Base-by-base conservation (phyloP, 2,888 invertebrate species). In the Subacronicta megacephala region DNA sequence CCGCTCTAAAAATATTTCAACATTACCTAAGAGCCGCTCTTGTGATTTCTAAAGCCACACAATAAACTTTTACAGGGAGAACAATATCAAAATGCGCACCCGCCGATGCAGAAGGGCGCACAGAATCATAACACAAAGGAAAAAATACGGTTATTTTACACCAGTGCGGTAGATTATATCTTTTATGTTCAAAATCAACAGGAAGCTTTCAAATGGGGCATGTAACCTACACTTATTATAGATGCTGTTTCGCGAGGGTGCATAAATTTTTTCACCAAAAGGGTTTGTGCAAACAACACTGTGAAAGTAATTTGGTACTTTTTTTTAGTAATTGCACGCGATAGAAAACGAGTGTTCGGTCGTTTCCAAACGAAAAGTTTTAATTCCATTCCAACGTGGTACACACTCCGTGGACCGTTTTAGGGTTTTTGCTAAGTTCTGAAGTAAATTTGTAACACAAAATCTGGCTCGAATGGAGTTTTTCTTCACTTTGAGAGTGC, bases 181-280 rank as follows among this genome's bases (percentile, higher is more conserved):
- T 90, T 91, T 93, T 90, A 92, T 92, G 89, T 85, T 89, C 82
- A 93, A 93, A 93, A 92, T 93, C 93, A 93, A 94, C 93, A 93
- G 93, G 93, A 93, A 93, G 88, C 90, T 85, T 92, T 87, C 88
- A 92, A 93, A 94, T 93, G 92, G 92, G 90, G 92, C 93, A 93
- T 94, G 92, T 93, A 94, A 93, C 93, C 93, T 91, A 93, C 90
- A 93, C 93, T 94, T 93, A 92, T 89, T 90, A 90, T 89, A 88
- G 91, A 90, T 88, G 92, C 90, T 85, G 80, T 80, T 81, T 76
- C 79, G 54, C 62, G 72, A 86, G 92, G 94, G 94, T 93, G 93
- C 88, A 92, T 93, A 93, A 92, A 89, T 93, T 94, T 61, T 92
- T 71, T 72, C 85, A 84, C 83, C 82, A 77, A 90, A 91, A 88